Conservation (phyloP, 2,113 vertebrate genomes). For the Cheilinus undulatus region DNA sequence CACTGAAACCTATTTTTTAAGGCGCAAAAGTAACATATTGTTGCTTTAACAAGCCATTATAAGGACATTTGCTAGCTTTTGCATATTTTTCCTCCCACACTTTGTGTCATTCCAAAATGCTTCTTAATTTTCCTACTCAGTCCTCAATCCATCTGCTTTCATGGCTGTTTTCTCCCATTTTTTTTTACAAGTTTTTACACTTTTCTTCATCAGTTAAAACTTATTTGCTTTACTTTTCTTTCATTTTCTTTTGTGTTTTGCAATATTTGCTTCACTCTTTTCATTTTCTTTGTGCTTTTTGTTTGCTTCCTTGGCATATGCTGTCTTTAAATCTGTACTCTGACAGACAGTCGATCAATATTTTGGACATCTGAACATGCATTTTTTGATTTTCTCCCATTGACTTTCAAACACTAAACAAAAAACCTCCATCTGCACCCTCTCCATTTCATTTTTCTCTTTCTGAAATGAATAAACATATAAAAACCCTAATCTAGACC, state of each 20-base stretch:
- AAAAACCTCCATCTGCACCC: not conserved
- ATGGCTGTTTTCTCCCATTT: not conserved
- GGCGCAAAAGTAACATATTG: no score
- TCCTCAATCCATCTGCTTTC: not conserved
- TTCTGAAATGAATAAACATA: slow-evolving; percentile 18
- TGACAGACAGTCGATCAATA: not conserved
- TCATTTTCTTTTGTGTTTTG: not conserved
- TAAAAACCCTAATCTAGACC: slow-evolving; percentile 38
- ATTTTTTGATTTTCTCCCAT: not conserved
- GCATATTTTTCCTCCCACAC: not conserved
- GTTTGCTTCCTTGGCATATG: not conserved
- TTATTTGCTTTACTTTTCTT: not conserved
- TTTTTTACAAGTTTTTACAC: not conserved
- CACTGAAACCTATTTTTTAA: no score
- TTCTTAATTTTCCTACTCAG: not conserved
- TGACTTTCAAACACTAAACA: not conserved
- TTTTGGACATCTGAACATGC: not conserved
- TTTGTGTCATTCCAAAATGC: not conserved
- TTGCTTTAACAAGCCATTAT: not conserved
- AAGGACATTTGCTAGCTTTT: not conserved
- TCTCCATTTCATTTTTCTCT: not conserved
- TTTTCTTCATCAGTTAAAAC: not conserved
- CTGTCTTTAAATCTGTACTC: not conserved
- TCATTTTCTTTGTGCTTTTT: not conserved
- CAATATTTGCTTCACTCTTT: no score